These are phyloP conservation scores for Epizoanthus illoricatus DNA, from an alignment of 92 coral and sea anemone species.

Conservation along the genomic window DNA sequence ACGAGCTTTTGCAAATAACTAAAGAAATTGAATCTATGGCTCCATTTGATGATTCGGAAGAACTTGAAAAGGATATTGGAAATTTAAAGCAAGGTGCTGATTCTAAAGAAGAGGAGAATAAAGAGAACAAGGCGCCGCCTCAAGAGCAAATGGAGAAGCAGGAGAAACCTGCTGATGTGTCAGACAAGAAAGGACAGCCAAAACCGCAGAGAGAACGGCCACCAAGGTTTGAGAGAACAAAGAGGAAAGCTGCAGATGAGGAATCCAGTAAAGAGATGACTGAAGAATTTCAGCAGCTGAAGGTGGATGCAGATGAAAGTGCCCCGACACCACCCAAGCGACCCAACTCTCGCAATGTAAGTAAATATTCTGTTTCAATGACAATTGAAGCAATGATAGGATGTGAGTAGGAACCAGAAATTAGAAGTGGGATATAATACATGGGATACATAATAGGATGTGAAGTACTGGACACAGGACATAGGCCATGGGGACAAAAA, in stretches of 20 bases:
- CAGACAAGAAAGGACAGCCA: slow-evolving; percentile 67
- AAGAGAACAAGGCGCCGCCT: slow-evolving; percentile 45
- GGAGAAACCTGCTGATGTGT: slow-evolving; percentile 32
- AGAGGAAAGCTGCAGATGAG: slow-evolving; percentile 60
- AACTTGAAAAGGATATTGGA: slow-evolving; percentile 61
- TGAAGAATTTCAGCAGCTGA: slow-evolving; percentile 34
- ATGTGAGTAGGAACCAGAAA: too few relatives aligned
- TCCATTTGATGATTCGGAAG: slow-evolving; percentile 78
- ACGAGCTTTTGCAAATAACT: slow-evolving; percentile 78
- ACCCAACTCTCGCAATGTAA: slow-evolving; percentile 40
- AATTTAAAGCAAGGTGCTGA: slow-evolving; percentile 35
- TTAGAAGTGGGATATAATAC: too few relatives aligned
- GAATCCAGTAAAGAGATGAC: slow-evolving; percentile 53
- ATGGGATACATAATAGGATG: too few relatives aligned
- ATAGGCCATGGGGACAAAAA: too few relatives aligned
- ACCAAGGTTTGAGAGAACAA: slow-evolving; percentile 71
- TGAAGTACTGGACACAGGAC: too few relatives aligned
- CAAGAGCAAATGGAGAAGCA: slow-evolving; percentile 46
- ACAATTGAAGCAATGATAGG: too few relatives aligned
- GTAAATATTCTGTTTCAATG: background rate
- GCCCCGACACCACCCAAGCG: slow-evolving; percentile 37
- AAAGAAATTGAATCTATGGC: slow-evolving; percentile 88
- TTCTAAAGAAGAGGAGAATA: slow-evolving; percentile 35
- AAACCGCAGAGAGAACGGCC: slow-evolving; percentile 80
- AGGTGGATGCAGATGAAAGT: slow-evolving; percentile 27